Conservation (phyloP, 2,888 invertebrate genomes). For the Falcaria lacertinaria region DNA sequence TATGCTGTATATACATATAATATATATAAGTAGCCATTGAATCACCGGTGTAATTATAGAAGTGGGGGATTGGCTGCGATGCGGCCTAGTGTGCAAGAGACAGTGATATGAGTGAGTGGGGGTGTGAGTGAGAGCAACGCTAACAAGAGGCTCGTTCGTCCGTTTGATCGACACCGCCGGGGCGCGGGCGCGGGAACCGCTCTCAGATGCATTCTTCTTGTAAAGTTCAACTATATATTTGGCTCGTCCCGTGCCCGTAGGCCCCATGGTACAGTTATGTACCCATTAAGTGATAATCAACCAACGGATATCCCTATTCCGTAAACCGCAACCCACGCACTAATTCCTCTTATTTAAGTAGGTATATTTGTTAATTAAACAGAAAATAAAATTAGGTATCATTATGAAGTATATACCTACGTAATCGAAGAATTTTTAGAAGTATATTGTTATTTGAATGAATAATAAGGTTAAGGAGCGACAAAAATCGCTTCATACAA, state of each 20-base stretch:
- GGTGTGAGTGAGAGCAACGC: constrained; percentile 57
- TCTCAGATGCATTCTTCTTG: constrained; percentile 76
- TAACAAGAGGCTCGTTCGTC: constrained; percentile 78
- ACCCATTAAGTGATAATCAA: constrained; percentile 31
- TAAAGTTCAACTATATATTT: constrained; percentile 78
- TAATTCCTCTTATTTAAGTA: neutral
- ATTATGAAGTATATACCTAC: too few species aligned
- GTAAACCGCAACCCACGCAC: neutral
- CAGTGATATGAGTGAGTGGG: constrained; percentile 33
- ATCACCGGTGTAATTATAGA: constrained; percentile 80
- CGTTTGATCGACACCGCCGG: constrained; percentile 79
- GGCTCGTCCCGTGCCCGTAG: constrained; percentile 52
- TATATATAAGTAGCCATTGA: constrained; percentile 79
- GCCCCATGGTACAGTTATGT: constrained; percentile 57
- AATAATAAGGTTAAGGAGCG: constrained; percentile 9
- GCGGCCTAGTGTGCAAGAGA: constrained; percentile 60
- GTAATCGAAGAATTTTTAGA: too few species aligned
- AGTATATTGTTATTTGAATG: neutral
- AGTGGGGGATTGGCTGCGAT: constrained; percentile 80
- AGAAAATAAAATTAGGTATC: too few species aligned
- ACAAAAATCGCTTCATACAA: constrained; percentile 35
- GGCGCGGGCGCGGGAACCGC: constrained; percentile 71
- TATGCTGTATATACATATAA: constrained; percentile 66
- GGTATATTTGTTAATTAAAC: too few species aligned
- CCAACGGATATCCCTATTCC: constrained; percentile 11